Base-by-base conservation (phyloP, 2,888 invertebrate species). In the Tachina lurida region DNA sequence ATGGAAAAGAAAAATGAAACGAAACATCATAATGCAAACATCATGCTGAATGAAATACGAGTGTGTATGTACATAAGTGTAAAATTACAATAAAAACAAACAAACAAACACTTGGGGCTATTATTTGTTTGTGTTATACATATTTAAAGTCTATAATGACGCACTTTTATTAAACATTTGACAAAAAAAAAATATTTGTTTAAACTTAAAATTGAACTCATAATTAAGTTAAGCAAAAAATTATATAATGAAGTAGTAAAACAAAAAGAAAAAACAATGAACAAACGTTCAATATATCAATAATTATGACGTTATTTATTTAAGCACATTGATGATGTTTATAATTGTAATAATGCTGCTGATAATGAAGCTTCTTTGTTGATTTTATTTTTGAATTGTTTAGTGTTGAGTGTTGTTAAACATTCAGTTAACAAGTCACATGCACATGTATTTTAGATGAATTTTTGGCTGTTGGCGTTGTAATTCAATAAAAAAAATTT, bases 401-500 rank as follows among this genome's bases (percentile, higher is more conserved):
- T 12, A 41, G 60, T 62, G 60, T 68, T 49, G 41, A 56, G 45
- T 77, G 67, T 73, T 41, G 47, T 73, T 78, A 65, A 84, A 78
- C 77, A 73, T 49, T 22, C 71, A 76, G 71, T 74, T 78, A 84
- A 84, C 67, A 78, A 43, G 19, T 67, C 17, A 43, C 12, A 58
- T 63, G 58, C 65, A 70, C 84, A 68, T 70, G 63, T 63, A 47
- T 70, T 79, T 78, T 49, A 75, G 58, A 68, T 58, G 54, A 13
- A 71, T 74, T 47, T 75, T 58, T 41, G 60, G 52, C 19, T 54
- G 65, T 56, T 71, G 45, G 60, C 52, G 45, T 13, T 60, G 22
- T 39, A 15, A 41, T 19, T 10, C 60, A 17, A 31, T 73, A 19
- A 39, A n/a, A 10, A 45, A 13, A 41, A 0, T 58, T 47, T 77